phyloP scores from a whole-genome alignment of 2,888 invertebrate species.

The Spilosoma lubricipeda region DNA sequence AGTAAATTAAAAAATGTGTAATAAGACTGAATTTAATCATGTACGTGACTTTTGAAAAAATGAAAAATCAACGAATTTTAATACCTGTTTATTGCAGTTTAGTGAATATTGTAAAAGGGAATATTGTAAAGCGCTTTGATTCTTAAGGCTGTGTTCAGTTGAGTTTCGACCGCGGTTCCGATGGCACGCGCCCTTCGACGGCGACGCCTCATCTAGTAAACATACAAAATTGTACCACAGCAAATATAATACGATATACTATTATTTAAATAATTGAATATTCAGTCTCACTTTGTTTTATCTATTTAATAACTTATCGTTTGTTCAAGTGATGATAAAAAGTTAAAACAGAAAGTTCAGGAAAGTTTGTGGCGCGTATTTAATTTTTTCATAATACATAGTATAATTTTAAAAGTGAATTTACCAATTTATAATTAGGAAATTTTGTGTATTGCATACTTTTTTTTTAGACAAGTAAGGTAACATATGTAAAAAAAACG shows the following conservation, averaged over 20 bases:
- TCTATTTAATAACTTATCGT: not conserved
- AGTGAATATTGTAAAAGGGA: conserved; percentile 24
- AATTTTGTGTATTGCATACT: not conserved
- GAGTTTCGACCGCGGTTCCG: conserved; percentile 46
- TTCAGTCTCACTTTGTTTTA: not conserved
- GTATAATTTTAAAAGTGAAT: not conserved
- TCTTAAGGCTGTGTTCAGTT: conserved; percentile 39
- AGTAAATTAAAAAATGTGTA: conserved; percentile 41
- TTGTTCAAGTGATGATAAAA: conserved; percentile 14
- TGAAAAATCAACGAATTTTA: conserved; percentile 28
- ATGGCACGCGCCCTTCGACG: conserved; percentile 37
- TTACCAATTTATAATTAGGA: not conserved
- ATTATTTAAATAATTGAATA: not conserved
- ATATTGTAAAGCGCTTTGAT: conserved; percentile 28
- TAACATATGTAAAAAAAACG: conserved; percentile 25
- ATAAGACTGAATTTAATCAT: conserved; percentile 24
- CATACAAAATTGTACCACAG: conserved; percentile 26
- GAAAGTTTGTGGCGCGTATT: conserved; percentile 34
- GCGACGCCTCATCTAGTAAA: conserved; percentile 11
- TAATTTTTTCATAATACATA: not conserved
- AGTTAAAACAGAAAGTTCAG: conserved; percentile 29
- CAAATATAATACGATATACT: conserved; percentile 12
- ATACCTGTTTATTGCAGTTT: conserved; percentile 40
- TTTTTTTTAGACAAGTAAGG: conserved; percentile 28
- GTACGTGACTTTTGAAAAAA: conserved; percentile 25